Conservation (phyloP, 2,888 invertebrate species). For the Sycophila texana region DNA sequence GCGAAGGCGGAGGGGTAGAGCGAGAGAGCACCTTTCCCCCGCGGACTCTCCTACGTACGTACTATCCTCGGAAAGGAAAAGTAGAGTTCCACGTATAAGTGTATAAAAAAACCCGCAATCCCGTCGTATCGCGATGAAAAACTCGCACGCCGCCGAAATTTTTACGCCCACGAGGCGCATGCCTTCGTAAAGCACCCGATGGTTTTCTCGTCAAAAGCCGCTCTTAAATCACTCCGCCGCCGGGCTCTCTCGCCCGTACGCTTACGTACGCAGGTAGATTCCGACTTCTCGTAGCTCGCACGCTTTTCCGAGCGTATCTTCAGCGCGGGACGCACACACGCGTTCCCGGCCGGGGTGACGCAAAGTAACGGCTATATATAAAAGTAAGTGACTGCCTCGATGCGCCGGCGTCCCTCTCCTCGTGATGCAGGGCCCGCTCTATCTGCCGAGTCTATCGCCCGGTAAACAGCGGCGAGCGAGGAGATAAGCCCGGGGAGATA, state of each 20-base stretch:
- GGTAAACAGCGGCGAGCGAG: conserved; percentile 70
- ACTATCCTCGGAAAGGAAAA: background rate
- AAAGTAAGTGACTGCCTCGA: conserved; percentile 68
- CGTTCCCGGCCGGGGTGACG: conserved; percentile 62
- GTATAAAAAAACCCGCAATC: background rate
- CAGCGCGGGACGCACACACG: background rate
- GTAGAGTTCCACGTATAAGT: background rate
- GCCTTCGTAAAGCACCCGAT: conserved; percentile 1
- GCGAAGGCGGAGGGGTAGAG: no score
- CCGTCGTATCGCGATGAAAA: conserved; percentile 4
- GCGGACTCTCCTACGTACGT: background rate
- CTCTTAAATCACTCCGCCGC: conserved; percentile 34
- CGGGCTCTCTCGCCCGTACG: no score
- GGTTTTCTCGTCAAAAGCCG: background rate
- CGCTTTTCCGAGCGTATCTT: conserved; percentile 18
- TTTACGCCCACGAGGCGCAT: background rate
- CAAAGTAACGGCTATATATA: conserved; percentile 71
- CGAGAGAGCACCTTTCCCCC: background rate
- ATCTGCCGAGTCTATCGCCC: conserved; percentile 75
- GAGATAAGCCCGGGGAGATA: conserved; percentile 74
- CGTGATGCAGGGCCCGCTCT: conserved; percentile 67
- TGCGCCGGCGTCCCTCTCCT: conserved; percentile 63
- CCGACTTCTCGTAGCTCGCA: background rate
- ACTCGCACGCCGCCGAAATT: background rate
- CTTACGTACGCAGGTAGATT: background rate